Base-by-base conservation (phyloP, 2,888 invertebrate species). In the Apantesis nais region DNA sequence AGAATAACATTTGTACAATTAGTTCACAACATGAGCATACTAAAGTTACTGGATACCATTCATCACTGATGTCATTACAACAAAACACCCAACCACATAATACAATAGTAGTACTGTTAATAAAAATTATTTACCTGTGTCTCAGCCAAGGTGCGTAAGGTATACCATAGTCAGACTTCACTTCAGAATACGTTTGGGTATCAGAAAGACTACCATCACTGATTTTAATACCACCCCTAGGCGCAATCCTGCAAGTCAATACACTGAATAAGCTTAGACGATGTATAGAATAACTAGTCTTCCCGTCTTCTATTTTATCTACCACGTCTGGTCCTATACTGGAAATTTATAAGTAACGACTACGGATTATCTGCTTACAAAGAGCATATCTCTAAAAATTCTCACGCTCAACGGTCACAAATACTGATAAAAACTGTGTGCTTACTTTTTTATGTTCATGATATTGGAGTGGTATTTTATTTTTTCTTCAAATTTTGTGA, bases 61-160 rank as follows among this genome's bases (percentile, higher is more conserved):
- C 67, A 76, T 80, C 75, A 75, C 67, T 77, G 75, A 77, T 64
- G 31, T 78, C 66, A 75, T 74, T 74, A 78, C 68, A 80, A 78
- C 72, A 76, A 70, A 75, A 79, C 76, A 81, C 73, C 77, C 76
- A 80, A 74, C 73, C 75, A 73, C 75, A 77, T n/a, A n/a, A n/a
- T 74, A 81, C 81, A 78, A 68, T 62, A 77, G 83, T 79, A 77
- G 75, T 78, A 83, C 25, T 48, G 52, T 66, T 66, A 65, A 78
- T 81, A 4, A 82, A 79, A 79, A 74, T 70, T 81, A 82, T 72
- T 85, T 93, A 96, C 96, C 98, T 98, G 92, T 98, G 98, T 88
- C 98, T 96, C 85, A 98, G 95, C 98, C 98, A 98, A 77, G 98
- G 97, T 31, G 97, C 97, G 87, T 98, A 98, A 0, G 97, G 97